Percentiles rank a stretch among this genome's conserved stretches.
Evolutionary conservation across 2,888 invertebrate species (phyloP).

Genomic region (Drosophila ustulata): DNA sequence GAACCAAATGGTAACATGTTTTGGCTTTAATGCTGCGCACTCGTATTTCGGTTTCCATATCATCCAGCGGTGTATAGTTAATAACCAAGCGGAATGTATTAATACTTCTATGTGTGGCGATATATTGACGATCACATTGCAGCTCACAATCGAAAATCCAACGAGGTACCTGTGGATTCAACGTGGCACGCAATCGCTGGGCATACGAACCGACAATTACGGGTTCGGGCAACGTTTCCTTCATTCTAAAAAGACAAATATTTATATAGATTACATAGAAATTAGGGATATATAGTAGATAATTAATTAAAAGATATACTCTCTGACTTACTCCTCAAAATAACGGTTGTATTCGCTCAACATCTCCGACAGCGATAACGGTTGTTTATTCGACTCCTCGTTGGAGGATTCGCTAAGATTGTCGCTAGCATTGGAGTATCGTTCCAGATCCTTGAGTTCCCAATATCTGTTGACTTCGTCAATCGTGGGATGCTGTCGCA

Average conservation of each 20-base stretch:
- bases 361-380: slow-evolving; percentile 25
- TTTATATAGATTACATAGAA: too few relatives aligned
- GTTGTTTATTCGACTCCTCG: background rate
- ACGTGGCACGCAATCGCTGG: slow-evolving; percentile 33
- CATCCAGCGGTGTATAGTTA: slow-evolving; percentile 55
- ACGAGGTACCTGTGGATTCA: slow-evolving; percentile 47
- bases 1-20: background rate
- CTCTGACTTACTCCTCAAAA: slow-evolving; percentile 19
- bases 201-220: slow-evolving; percentile 32
- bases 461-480: slow-evolving; percentile 65
- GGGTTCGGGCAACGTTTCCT: background rate
- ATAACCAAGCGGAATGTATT: slow-evolving; percentile 51
- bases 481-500: slow-evolving; percentile 54
- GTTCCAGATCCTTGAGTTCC: slow-evolving; percentile 41
- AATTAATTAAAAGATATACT: background rate
- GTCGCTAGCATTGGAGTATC: slow-evolving; percentile 9
- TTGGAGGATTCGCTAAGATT: slow-evolving; percentile 4
- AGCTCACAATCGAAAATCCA: slow-evolving; percentile 76
- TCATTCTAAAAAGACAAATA: slow-evolving; percentile 12
- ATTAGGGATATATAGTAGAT: background rate
- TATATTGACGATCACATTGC: slow-evolving; percentile 42
- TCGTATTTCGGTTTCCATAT: slow-evolving; percentile 48
- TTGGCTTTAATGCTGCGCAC: slow-evolving; percentile 39
- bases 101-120: slow-evolving; percentile 53
- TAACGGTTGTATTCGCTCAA: slow-evolving; percentile 12